Conservation (phyloP, 2,797 vertebrate genomes). For the Onychomys leucogaster region DNA sequence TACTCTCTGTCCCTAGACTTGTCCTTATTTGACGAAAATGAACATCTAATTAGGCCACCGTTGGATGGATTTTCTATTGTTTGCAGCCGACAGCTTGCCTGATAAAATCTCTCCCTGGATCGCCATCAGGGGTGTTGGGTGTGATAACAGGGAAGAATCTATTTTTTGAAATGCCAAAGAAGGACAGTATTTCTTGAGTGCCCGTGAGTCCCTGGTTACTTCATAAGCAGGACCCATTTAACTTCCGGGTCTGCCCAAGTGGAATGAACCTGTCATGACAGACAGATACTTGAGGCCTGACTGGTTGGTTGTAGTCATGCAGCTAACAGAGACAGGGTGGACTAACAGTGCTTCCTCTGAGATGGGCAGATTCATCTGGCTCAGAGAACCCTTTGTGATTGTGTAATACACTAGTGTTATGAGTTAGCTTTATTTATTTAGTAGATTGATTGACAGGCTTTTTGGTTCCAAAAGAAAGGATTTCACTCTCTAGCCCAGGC, state of each 20-base stretch:
- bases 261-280: background rate
- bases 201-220: background rate
- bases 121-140: background rate
- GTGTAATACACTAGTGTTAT: background rate
- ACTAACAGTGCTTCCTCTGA: background rate
- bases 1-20: background rate
- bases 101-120: background rate
- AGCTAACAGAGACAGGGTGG: background rate
- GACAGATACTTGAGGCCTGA: background rate
- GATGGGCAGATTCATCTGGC: background rate
- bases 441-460: background rate
- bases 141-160: background rate
- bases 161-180: background rate
- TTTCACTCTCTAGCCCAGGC: background rate
- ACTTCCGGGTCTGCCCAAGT: background rate
- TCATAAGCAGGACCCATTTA: background rate
- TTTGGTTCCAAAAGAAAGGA: background rate
- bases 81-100: background rate
- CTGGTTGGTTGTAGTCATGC: rapidly evolving
- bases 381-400: background rate
- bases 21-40: background rate
- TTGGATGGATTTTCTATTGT: conserved; percentile 11
- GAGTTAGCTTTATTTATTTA: background rate
- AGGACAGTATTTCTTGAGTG: background rate
- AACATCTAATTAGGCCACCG: background rate